Evolutionary conservation across 1,140 invertebrate species (phyloP), one percentile per base, ranked within the genome.

Genomic region (Metopolophium dirhodum): DNA sequence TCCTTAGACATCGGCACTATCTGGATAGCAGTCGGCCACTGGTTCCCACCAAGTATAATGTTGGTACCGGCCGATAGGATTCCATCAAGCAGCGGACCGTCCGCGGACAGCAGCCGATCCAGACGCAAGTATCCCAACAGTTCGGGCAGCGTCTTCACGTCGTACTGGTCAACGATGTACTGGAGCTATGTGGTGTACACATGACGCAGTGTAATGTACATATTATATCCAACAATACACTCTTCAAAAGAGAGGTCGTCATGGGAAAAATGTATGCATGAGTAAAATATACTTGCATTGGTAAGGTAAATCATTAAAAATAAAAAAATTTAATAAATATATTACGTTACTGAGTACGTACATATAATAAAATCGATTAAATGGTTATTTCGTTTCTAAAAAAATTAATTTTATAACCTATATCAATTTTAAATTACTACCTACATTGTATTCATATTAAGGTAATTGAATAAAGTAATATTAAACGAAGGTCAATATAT

Each of bases 161-260:
- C 47, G 41, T 94, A 86, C 49, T 30, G 89, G 23, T 94, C 90
- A 26, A 94, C 85, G 47, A 94, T 94, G 37, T 86, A 94, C 37
- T 92, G 89, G 8, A 94, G 93, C 93, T 94, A 45, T 88, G 37
- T 22, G 37, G 14, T 77, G n/a, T 77, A 77, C 2, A 57, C 51
- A 89, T 23, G 37, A 41, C 51, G 18, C 41, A 26, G 41, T 88
- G 7, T 49, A 35, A 35, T 77, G 14, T 77, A 77, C 14, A 77
- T 77, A 18, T 68, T 30, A 47, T n/a, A 20, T 61, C 23, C 4
- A 77, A 20, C 14, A 77, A 20, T 77, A 18, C 30, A 14, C 14
- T 14, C n/a, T n/a, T 2, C 30, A 18, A 61, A n/a, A 18, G 57
- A 30, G 9, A 30, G 30, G 11, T 77, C 4, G 18, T 77, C 3